Evolutionary conservation across 2,797 vertebrate genomes (phyloP).

Genomic region (Rhodeus uyekii): DNA sequence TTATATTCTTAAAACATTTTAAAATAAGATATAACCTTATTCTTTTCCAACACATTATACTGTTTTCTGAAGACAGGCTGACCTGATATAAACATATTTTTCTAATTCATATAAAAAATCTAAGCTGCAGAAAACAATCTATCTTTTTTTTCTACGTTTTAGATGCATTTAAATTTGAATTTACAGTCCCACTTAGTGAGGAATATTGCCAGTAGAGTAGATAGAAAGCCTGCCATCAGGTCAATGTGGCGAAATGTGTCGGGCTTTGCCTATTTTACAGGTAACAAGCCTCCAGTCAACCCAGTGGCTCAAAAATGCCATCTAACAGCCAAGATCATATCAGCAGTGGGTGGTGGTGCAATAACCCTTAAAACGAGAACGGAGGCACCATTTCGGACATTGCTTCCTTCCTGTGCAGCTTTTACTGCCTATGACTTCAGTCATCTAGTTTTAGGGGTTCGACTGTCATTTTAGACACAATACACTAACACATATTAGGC

Average conservation of each 20-base stretch:
- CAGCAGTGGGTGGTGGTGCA: constrained; percentile 52
- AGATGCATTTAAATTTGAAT: neutral
- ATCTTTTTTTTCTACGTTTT: too few relatives aligned
- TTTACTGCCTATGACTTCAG: constrained; percentile 52
- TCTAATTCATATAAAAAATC: neutral
- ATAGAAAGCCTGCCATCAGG: too few relatives aligned
- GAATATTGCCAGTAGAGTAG: too few relatives aligned
- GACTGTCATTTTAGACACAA: neutral
- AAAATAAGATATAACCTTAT: too few relatives aligned
- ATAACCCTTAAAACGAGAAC: constrained; percentile 49
- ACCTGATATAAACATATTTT: neutral
- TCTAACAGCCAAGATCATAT: constrained; percentile 47
- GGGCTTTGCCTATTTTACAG: constrained; percentile 17
- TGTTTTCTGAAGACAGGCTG: too few relatives aligned
- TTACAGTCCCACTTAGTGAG: neutral
- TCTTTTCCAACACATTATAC: neutral
- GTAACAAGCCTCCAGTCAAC: constrained; percentile 41
- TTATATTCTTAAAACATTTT: too few relatives aligned
- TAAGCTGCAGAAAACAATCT: too few relatives aligned
- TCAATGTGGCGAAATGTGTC: too few relatives aligned
- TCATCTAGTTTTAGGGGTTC: constrained; percentile 12
- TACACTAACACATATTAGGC: neutral
- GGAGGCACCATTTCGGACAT: constrained; percentile 47
- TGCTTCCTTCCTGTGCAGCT: constrained; percentile 58
- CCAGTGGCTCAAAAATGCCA: constrained; percentile 19